These are phyloP conservation scores for Crotalus horridus DNA, from an alignment of 2,113 vertebrate species.

Conservation along the genomic window DNA sequence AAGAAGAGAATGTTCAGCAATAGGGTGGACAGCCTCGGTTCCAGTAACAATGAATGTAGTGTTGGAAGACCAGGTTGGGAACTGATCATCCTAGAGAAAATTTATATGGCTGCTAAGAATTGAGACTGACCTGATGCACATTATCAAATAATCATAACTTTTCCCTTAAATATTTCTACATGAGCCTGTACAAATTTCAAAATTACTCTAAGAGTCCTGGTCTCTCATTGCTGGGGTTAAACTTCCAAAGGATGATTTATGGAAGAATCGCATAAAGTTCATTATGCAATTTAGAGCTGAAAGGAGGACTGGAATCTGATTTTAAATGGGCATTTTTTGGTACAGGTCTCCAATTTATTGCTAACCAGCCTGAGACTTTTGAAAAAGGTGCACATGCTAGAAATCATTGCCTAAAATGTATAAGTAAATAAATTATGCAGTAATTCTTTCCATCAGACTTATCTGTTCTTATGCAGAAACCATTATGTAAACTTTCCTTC, in stretches of 20 bases:
- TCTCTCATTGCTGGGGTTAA: not conserved
- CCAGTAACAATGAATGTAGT: not conserved
- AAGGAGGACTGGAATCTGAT: not conserved
- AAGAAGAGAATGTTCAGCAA: not conserved
- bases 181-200: not conserved
- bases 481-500: not conserved
- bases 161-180: not conserved
- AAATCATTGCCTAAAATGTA: constrained; percentile 11
- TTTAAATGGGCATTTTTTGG: constrained; percentile 13
- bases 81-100: not conserved
- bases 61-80: not conserved
- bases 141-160: not conserved
- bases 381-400: not conserved
- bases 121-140: not conserved
- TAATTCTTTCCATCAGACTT: constrained; percentile 17
- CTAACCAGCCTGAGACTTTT: not conserved
- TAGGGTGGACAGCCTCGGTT: not conserved
- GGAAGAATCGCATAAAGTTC: not conserved
- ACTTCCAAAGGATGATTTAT: not conserved
- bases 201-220: not conserved
- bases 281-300: not conserved
- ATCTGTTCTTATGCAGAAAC: constrained; percentile 17
- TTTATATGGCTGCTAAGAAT: not conserved
- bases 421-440: constrained; percentile 21
- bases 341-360: not conserved